A percentile compares a stretch with the other conserved stretches of the same genome.
Conservation (phyloP, 2,888 invertebrate species). For the Cheilosia variabilis region DNA sequence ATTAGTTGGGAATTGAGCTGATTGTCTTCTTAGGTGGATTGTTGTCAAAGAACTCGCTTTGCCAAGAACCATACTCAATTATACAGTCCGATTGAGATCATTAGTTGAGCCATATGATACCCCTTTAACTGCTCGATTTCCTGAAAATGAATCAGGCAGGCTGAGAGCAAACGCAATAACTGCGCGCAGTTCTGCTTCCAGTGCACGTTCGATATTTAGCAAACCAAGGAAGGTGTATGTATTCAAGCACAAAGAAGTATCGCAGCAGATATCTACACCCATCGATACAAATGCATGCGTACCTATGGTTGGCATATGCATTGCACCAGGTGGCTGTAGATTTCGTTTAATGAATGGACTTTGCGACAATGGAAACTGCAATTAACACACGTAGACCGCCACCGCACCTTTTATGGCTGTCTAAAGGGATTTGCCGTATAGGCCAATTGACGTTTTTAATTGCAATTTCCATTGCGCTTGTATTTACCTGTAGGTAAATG, state of each 20-base stretch:
- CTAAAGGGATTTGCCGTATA: not conserved
- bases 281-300: not conserved
- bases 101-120: too few species aligned
- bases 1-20: too few species aligned
- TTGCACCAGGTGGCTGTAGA: not conserved
- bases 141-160: not conserved
- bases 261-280: not conserved
- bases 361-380: not conserved
- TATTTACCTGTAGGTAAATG: not conserved
- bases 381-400: not conserved
- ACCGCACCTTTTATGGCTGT: not conserved
- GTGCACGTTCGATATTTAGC: not conserved
- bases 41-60: too few species aligned
- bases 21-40: too few species aligned
- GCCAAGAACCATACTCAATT: too few species aligned
- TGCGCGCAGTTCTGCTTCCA: not conserved
- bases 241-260: not conserved
- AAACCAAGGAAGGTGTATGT: not conserved
- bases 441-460: not conserved
- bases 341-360: not conserved
- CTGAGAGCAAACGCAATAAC: not conserved
- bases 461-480: not conserved
- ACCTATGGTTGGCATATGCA: not conserved
- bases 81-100: too few species aligned
- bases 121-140: not conserved